phyloP scores from a whole-genome alignment of 2,888 invertebrate genomes.

The Thereva nobilitata region DNA sequence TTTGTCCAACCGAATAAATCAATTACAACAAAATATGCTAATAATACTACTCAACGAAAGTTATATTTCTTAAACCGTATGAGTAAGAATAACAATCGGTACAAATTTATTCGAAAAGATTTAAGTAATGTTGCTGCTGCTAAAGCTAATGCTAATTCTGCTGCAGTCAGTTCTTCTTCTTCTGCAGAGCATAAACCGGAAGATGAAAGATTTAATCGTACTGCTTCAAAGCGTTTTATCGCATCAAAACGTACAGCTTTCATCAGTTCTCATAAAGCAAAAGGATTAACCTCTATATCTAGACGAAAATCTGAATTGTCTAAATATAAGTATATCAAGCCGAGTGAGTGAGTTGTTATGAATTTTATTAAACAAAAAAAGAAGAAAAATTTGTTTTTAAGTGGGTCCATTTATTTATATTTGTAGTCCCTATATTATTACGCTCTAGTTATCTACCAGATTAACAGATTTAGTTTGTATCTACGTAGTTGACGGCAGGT shows the following conservation, averaged over 20 bases:
- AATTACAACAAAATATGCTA: constrained; percentile 22
- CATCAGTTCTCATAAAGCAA: not conserved
- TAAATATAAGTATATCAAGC: constrained; percentile 24
- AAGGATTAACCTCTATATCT: constrained; percentile 1
- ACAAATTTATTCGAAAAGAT: constrained; percentile 22
- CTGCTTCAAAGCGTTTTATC: constrained; percentile 6
- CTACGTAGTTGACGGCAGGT: too few relatives aligned
- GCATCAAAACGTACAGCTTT: constrained; percentile 3
- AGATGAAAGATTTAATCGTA: not conserved
- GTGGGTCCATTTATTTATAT: too few relatives aligned
- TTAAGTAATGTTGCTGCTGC: constrained; percentile 6
- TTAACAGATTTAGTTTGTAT: too few relatives aligned
- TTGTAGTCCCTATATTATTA: too few relatives aligned
- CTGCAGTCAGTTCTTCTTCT: constrained; percentile 7
- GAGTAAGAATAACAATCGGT: constrained; percentile 20
- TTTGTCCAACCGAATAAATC: constrained; percentile 35
- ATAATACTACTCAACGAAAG: constrained; percentile 35
- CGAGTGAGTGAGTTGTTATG: not conserved
- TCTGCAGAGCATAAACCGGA: constrained; percentile 4
- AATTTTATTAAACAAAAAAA: too few relatives aligned
- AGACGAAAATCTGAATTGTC: constrained; percentile 17
- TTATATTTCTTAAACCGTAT: constrained; percentile 24
- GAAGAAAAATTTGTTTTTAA: too few relatives aligned
- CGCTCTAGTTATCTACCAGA: too few relatives aligned
- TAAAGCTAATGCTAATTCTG: constrained; percentile 13